Evolutionary conservation across 1,140 invertebrate genomes (phyloP).

Genomic region (Linepithema humile): DNA sequence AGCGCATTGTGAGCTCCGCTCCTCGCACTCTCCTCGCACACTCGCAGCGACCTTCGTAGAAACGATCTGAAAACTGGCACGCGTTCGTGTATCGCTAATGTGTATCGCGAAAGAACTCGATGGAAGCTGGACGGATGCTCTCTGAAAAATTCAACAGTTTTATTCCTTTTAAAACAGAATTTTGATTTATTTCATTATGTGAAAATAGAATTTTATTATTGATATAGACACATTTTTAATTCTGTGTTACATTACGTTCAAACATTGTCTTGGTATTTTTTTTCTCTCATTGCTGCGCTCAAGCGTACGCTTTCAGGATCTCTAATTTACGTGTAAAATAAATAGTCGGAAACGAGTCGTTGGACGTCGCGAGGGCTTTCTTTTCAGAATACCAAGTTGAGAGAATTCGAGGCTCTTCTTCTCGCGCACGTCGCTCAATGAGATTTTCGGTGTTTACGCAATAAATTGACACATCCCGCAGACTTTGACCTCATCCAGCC

Average conservation of each 20-base stretch:
- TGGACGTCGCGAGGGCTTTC: not conserved
- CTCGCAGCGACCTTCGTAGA: slow-evolving; percentile 36
- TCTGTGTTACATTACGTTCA: not conserved
- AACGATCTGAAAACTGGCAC: slow-evolving; percentile 52
- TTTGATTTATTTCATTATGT: not conserved
- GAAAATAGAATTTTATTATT: not conserved
- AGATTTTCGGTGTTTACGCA: slow-evolving; percentile 72
- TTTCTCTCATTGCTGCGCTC: not conserved
- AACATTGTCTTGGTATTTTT: not conserved
- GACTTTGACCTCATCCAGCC: slow-evolving; percentile 62
- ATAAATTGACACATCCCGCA: slow-evolving; percentile 70
- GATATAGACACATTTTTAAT: too few species aligned
- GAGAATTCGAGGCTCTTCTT: not conserved
- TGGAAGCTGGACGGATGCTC: slow-evolving; percentile 16
- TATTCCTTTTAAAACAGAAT: not conserved
- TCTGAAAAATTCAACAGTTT: not conserved
- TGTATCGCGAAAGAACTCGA: slow-evolving; percentile 53
- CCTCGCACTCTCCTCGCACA: not conserved
- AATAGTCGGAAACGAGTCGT: not conserved
- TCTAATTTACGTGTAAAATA: not conserved
- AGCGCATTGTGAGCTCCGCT: slow-evolving; percentile 29
- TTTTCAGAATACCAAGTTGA: not conserved
- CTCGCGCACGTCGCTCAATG: slow-evolving; percentile 9
- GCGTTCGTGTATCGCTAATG: not conserved
- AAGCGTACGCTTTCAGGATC: not conserved